Base-by-base conservation (phyloP, 2,888 invertebrate species). In the Entomobrya proxima region DNA sequence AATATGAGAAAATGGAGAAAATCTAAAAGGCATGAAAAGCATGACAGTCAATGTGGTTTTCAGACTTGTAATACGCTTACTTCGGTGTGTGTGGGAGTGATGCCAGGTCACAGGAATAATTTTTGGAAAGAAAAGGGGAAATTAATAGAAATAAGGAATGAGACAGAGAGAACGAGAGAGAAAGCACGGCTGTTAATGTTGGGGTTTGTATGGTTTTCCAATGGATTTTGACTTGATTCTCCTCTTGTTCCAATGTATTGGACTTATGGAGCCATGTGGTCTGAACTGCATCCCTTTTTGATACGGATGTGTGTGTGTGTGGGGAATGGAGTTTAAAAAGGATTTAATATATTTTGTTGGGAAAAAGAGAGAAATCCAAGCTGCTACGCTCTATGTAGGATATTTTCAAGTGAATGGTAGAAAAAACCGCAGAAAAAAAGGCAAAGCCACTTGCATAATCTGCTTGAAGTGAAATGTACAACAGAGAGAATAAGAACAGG, bases 301-400 rank as follows among this genome's bases (percentile, higher is more conserved):
- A n/a, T n/a, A n/a, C n/a, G n/a, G n/a, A n/a, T n/a, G n/a, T n/a
- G n/a, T n/a, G n/a, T n/a, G n/a, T n/a, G n/a, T n/a, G 9, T 9
- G 21, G 3, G n/a, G 9, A 18, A 52, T 18, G 2, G 2, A 75
- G 76, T 79, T 78, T 83, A 84, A 69, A 77, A 79, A 80, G 77
- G 85, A 88, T 88, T 88, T 88, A 85, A 87, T 86, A 83, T 85
- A n/a, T n/a, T n/a, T n/a, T n/a, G n/a, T n/a, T n/a, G 80, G 85
- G 80, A 88, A 85, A 83, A 80, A 86, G 86, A 86, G n/a, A n/a
- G n/a, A n/a, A n/a, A 88, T 86, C 79, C 86, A 82, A 80, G 80
- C 82, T 85, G 86, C 85, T 88, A 87, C n/a, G n/a, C n/a, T n/a
- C n/a, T n/a, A n/a, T n/a, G n/a, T n/a, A 75, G 88, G 83, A 87